Conservation (phyloP, 2,113 vertebrate species). For the Nyctibius bracteatus region DNA sequence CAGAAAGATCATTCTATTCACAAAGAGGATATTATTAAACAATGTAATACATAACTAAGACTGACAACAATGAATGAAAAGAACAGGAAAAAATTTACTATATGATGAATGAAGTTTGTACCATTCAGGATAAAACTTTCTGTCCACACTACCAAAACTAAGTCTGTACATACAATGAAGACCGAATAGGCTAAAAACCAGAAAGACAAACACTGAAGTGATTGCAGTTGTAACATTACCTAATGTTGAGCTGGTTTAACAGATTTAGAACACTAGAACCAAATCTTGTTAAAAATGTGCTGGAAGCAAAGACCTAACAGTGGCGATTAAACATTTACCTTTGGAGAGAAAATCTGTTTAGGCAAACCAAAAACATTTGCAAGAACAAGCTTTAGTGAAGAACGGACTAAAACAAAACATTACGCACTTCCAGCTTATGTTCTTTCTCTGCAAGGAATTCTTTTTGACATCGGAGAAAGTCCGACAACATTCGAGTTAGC, state of each 20-base stretch:
- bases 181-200: neutral
- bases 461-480: constrained; percentile 95
- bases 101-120: neutral
- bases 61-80: neutral
- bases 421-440: constrained; percentile 99
- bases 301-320: neutral
- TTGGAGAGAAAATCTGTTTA: constrained; percentile 28
- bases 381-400: constrained; percentile 45
- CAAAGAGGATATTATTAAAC: neutral
- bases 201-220: neutral
- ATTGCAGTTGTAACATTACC: neutral
- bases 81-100: neutral
- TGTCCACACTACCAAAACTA: neutral
- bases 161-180: neutral
- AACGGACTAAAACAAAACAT: constrained; percentile 69
- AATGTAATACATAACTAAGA: neutral
- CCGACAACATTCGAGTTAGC: constrained; percentile 89
- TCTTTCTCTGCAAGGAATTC: constrained; percentile 95
- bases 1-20: neutral
- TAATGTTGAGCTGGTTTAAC: neutral
- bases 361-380: constrained; percentile 32
- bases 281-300: neutral
- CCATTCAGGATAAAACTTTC: neutral
- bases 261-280: neutral
- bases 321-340: neutral